These are phyloP conservation scores for Notocelia uddmanniana DNA, from an alignment of 2,888 invertebrate genomes.

Conservation along the genomic window DNA sequence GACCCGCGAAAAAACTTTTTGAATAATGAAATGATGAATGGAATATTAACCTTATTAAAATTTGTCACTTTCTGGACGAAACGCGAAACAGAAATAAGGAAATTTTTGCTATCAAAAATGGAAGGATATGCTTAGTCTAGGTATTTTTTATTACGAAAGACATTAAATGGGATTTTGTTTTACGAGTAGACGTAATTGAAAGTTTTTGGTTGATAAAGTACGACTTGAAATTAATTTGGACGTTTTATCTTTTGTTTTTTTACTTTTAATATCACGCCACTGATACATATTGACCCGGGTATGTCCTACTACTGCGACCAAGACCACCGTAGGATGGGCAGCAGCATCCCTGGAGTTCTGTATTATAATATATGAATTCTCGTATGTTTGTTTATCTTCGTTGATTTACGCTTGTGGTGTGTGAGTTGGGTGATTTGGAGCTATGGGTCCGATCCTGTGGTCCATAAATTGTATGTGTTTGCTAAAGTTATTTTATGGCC, in stretches of 20 bases:
- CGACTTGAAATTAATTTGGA: no score
- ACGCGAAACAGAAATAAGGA: constrained; percentile 3
- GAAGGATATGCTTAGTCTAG: constrained; percentile 8
- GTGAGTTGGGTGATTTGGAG: not conserved
- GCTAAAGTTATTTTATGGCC: not conserved
- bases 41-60: not conserved
- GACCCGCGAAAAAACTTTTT: constrained; percentile 8
- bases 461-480: not conserved
- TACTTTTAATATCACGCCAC: no score
- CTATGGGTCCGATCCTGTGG: constrained; percentile 4
- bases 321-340: no score
- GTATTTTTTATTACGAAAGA: not conserved
- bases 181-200: not conserved
- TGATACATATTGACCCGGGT: no score
- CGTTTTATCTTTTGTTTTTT: no score
- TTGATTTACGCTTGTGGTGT: constrained; percentile 10
- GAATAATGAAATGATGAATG: no score
- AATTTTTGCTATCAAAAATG: constrained; percentile 25
- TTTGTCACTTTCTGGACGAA: not conserved
- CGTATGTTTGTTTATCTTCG: not conserved
- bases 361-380: no score
- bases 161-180: not conserved
- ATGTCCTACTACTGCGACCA: no score
- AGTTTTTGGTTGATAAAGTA: not conserved
- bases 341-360: no score